These are phyloP conservation scores for Marronus borbonicus DNA, from an alignment of 2,888 invertebrate species.

Conservation along the genomic window DNA sequence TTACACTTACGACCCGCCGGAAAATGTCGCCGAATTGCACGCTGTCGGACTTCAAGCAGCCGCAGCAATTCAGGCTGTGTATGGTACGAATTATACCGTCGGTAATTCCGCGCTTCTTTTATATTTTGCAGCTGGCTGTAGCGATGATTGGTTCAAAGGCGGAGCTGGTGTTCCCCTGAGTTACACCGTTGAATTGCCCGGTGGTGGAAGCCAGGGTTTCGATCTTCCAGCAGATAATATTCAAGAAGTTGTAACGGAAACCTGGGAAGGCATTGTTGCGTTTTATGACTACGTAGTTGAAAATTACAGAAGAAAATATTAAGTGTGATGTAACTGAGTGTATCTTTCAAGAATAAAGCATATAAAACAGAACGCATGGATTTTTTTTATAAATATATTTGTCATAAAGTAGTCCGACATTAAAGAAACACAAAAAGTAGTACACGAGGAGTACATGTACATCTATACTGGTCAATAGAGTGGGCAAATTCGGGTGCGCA, in stretches of 20 bases:
- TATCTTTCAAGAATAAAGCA: too few species aligned
- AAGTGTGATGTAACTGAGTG: neutral
- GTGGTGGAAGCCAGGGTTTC: constrained; percentile 73
- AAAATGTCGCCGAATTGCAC: constrained; percentile 71
- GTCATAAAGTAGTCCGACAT: too few species aligned
- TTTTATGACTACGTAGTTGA: constrained; percentile 69
- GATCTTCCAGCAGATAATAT: constrained; percentile 74
- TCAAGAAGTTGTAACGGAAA: constrained; percentile 73
- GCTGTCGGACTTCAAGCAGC: constrained; percentile 69
- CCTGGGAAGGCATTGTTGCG: constrained; percentile 75
- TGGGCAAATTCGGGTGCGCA: too few species aligned
- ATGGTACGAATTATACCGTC: constrained; percentile 71
- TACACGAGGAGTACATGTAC: too few species aligned
- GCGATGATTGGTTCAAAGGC: constrained; percentile 78
- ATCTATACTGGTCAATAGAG: too few species aligned
- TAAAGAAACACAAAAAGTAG: too few species aligned
- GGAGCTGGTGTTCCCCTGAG: constrained; percentile 73
- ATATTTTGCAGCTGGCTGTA: constrained; percentile 75
- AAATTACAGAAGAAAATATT: constrained; percentile 16
- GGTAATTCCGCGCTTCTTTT: constrained; percentile 70
- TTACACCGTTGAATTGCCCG: constrained; percentile 79
- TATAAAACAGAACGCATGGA: too few species aligned
- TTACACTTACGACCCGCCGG: constrained; percentile 71
- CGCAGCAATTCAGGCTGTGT: constrained; percentile 67
- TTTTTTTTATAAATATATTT: too few species aligned